Conservation (phyloP, 2,888 invertebrate genomes). For the Diaperis boleti region DNA sequence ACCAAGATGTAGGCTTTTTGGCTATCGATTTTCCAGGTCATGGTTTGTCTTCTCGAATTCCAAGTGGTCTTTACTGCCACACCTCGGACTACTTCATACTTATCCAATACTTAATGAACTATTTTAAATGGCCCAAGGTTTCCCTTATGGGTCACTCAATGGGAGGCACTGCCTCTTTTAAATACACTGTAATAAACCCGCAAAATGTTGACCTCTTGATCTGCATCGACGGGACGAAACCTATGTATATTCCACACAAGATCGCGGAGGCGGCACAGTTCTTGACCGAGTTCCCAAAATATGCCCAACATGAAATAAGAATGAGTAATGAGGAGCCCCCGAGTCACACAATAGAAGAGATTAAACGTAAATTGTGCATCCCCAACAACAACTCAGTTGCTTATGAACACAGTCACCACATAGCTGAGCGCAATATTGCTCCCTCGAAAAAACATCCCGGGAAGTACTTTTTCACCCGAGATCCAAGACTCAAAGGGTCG, state of each 20-base stretch:
- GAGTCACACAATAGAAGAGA: constrained; percentile 71
- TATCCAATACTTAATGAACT: constrained; percentile 70
- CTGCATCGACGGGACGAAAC: constrained; percentile 68
- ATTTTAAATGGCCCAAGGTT: constrained; percentile 77
- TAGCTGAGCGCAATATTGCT: constrained; percentile 69
- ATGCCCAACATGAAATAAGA: constrained; percentile 63
- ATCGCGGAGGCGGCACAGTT: too few relatives aligned
- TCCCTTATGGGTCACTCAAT: constrained; percentile 77
- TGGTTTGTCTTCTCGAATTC: constrained; percentile 76
- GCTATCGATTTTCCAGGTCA: constrained; percentile 78
- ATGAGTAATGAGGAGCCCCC: constrained; percentile 68
- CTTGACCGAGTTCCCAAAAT: constrained; percentile 66
- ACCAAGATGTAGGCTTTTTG: constrained; percentile 65
- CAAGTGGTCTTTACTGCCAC: constrained; percentile 70
- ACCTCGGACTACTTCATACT: constrained; percentile 64
- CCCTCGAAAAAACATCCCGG: constrained; percentile 69
- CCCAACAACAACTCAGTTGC: constrained; percentile 70
- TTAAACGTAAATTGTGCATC: constrained; percentile 69
- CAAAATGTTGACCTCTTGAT: constrained; percentile 71
- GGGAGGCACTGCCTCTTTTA: constrained; percentile 72
- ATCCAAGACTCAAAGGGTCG: constrained; percentile 70
- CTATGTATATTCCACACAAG: too few relatives aligned
- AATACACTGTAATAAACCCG: constrained; percentile 73
- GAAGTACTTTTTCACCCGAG: constrained; percentile 74
- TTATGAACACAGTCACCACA: constrained; percentile 68